Base-by-base conservation (phyloP, 1,140 invertebrate genomes). In the Antheraea mylitta region DNA sequence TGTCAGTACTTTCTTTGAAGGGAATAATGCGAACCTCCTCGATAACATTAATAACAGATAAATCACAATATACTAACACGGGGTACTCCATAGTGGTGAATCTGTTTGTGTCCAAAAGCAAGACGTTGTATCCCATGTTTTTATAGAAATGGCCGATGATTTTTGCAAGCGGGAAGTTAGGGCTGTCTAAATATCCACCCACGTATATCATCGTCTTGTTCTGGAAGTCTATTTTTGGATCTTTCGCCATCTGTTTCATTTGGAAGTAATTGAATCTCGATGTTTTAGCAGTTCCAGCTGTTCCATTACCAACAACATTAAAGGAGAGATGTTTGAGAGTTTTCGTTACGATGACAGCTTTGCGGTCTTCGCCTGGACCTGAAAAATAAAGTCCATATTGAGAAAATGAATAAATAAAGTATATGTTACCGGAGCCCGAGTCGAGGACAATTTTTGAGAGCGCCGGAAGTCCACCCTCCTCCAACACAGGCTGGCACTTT, bases 1-100 rank as follows among this genome's bases (percentile, higher is more conserved):
- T 30, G 22, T 4, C 22, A 30, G 22, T 30, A 4, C 4, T 30
- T 30, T 30, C 22, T 30, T 30, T 30, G 22, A 30, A 30, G 22
- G 4, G 4, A 30, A 30, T 30, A 2, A 30, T 30, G 4, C 22
- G 4, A 30, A 30, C 22, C 22, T 30, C 22, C 1, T 30, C 4
- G 4, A 42, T 11, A 11, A 42, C 7, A 8, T 11, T 11, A 8
- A 42, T 10, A 7, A 11, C 3, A 8, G 37, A 18, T 19, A 58
- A n/a, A 36, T 58, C 60, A 22, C 8, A 0, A 37, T 19, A 36
- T 67, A 76, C 80, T 85, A 66, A 89, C 87, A 81, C 13, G 3
- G 84, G 79, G 77, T 87, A 89, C 16, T 82, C 75, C 61, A 78
- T 71, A 7, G 79, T 77, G 0, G 83, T 84, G 62, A 88, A 90